Conservation (phyloP, 1,140 invertebrate genomes). For the Antheraea mylitta region DNA sequence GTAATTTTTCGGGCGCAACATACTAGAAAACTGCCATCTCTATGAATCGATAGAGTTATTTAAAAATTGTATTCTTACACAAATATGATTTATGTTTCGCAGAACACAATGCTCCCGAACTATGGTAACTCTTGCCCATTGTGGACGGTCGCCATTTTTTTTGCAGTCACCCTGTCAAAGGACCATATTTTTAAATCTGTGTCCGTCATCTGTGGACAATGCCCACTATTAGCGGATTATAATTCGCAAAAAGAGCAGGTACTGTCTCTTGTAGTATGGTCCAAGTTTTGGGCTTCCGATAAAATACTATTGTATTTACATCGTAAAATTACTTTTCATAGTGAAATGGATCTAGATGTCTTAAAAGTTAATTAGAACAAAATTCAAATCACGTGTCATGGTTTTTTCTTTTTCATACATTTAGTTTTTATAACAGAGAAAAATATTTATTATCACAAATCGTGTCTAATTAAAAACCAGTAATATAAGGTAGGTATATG, state of each 20-base stretch:
- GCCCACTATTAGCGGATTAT: slow-evolving; percentile 68
- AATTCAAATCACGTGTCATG: no score
- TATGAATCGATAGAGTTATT: slow-evolving; percentile 22
- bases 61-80: slow-evolving; percentile 28
- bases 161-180: slow-evolving; percentile 20
- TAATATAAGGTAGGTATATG: no score
- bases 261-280: slow-evolving; percentile 23
- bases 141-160: slow-evolving; percentile 23
- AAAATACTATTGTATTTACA: background rate
- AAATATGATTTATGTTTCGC: slow-evolving; percentile 50
- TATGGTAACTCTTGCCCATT: slow-evolving; percentile 51
- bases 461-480: no score
- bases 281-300: slow-evolving; percentile 6
- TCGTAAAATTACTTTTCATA: no score
- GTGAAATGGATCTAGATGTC: no score
- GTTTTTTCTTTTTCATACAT: no score
- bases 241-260: slow-evolving; percentile 66
- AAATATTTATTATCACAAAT: no score
- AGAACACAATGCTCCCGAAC: slow-evolving; percentile 25
- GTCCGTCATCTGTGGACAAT: slow-evolving; percentile 68
- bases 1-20: background rate
- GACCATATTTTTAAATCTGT: slow-evolving; percentile 24
- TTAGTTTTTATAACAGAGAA: no score
- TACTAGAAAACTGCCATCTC: background rate
- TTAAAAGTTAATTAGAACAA: no score